Percentiles rank a stretch among this genome's conserved stretches.
Evolutionary conservation across 1,140 invertebrate genomes (phyloP).

Genomic region (Lepidurus apus): DNA sequence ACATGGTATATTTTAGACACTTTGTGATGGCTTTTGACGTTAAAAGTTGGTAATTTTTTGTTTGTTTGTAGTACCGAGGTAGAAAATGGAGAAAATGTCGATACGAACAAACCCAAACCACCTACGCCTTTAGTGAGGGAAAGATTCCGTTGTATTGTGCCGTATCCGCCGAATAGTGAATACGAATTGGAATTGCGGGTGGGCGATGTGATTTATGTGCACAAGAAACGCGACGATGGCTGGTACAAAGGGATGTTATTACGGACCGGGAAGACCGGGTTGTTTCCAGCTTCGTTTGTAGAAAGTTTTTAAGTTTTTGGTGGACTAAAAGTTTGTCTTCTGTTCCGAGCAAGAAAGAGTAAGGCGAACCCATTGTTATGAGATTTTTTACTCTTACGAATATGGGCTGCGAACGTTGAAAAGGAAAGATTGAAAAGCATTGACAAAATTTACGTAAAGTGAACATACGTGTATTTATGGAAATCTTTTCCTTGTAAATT

Average conservation of each 20-base stretch:
- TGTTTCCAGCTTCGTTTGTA: slow-evolving; percentile 92
- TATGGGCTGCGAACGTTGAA: too few relatives aligned
- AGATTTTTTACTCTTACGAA: too few relatives aligned
- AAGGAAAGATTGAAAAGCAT: too few relatives aligned
- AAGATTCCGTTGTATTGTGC: slow-evolving; percentile 78
- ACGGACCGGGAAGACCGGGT: slow-evolving; percentile 78
- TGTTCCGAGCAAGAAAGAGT: too few relatives aligned
- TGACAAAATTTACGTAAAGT: too few relatives aligned
- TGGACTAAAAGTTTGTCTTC: too few relatives aligned
- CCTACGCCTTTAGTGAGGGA: slow-evolving; percentile 44
- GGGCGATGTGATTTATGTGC: slow-evolving; percentile 85
- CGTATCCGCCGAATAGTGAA: slow-evolving; percentile 91
- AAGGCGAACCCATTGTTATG: too few relatives aligned
- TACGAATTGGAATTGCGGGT: slow-evolving; percentile 83
- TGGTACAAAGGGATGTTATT: slow-evolving; percentile 92
- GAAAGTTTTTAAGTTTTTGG: slow-evolving; percentile 55
- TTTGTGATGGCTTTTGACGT: background rate
- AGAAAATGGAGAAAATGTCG: background rate
- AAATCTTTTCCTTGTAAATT: too few relatives aligned
- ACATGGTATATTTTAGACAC: background rate
- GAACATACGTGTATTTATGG: too few relatives aligned
- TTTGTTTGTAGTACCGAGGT: background rate
- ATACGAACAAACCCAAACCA: background rate
- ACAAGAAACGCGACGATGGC: slow-evolving; percentile 86
- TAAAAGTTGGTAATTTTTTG: background rate